phyloP scores from a whole-genome alignment of 2,888 invertebrate genomes.

The Habrosyne pyritoides region DNA sequence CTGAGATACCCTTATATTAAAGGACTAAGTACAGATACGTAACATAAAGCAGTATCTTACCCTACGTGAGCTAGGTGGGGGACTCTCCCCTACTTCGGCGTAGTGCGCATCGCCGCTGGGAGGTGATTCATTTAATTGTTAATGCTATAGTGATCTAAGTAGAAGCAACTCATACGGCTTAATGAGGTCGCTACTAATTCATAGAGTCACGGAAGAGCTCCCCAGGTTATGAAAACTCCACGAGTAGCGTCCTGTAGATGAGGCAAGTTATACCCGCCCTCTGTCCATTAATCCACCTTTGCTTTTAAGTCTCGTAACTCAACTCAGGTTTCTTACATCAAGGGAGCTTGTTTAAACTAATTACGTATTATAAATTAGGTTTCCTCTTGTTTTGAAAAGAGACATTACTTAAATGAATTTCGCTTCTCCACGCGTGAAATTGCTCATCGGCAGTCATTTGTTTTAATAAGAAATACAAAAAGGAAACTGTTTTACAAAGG shows the following conservation, averaged over 20 bases:
- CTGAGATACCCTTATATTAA: not conserved
- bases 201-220: conserved; percentile 62
- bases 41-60: conserved; percentile 38
- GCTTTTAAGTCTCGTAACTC: conserved; percentile 47
- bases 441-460: not conserved
- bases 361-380: conserved; percentile 24
- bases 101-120: conserved; percentile 29
- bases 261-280: conserved; percentile 42
- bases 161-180: conserved; percentile 67
- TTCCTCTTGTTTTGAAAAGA: conserved; percentile 17
- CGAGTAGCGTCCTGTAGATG: conserved; percentile 38
- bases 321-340: conserved; percentile 36
- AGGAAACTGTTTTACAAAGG: not conserved
- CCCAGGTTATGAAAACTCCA: conserved; percentile 55
- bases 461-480: conserved; percentile 6
- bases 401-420: conserved; percentile 1
- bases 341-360: conserved; percentile 28
- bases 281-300: conserved; percentile 46
- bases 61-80: conserved; percentile 27
- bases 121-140: conserved; percentile 71
- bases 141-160: conserved; percentile 69
- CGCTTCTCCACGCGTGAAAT: conserved; percentile 1
- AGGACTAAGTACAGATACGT: conserved; percentile 2
- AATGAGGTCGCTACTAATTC: conserved; percentile 77
- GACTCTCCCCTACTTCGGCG: conserved; percentile 23